Evolutionary conservation across 53 echinoderm and acorn worm species (phyloP).

Genomic region (Echinometra lucunter): DNA sequence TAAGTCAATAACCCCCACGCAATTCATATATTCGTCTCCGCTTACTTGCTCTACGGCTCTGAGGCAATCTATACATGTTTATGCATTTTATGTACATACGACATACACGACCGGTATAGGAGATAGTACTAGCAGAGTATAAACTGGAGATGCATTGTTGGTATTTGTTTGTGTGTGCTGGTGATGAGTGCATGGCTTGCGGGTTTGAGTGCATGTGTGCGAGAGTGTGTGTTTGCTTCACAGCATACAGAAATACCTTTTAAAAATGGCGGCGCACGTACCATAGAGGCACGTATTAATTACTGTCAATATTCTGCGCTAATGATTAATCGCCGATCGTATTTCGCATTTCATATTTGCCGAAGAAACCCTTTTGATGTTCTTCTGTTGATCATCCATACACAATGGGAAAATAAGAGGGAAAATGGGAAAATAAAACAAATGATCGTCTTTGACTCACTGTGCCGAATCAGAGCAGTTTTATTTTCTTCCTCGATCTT

Average conservation of each 20-base stretch:
- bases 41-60: neutral
- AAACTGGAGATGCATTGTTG: neutral
- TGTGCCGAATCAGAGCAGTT: neutral
- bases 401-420: too few species aligned
- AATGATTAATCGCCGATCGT: neutral
- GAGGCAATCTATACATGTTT: neutral
- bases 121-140: neutral
- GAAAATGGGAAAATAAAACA: neutral
- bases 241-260: neutral
- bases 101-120: neutral
- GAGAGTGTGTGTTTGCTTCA: neutral
- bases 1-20: slow-evolving; percentile 61
- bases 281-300: slow-evolving; percentile 28
- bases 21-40: slow-evolving; percentile 15
- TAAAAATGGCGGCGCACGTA: slow-evolving; percentile 37
- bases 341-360: slow-evolving; percentile 12
- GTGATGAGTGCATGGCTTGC: neutral
- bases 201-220: slow-evolving; percentile 6
- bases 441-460: neutral
- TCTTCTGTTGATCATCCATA: neutral
- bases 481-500: neutral
- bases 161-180: slow-evolving; percentile 34
- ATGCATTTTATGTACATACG: neutral
- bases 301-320: slow-evolving; percentile 25
- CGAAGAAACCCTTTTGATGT: neutral